Evolutionary conservation across 2,888 invertebrate genomes (phyloP).

Genomic region (Amphipoea lucens): DNA sequence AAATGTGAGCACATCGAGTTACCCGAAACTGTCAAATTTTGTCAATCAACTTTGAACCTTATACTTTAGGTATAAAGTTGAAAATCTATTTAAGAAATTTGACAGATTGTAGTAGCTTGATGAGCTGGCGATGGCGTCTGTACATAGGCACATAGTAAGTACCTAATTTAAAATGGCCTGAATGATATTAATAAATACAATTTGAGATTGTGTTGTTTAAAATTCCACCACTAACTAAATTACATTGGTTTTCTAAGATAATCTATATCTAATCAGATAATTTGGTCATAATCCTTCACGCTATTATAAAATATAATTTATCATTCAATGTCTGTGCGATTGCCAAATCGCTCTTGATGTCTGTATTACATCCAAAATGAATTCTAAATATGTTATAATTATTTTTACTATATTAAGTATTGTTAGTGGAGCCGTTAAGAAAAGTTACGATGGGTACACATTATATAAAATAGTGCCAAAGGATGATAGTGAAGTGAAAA

Average conservation of each 20-base stretch:
- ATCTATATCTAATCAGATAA: constrained; percentile 48
- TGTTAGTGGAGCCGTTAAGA: constrained; percentile 62
- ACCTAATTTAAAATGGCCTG: not conserved
- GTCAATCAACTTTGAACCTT: no score
- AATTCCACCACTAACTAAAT: not conserved
- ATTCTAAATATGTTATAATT: constrained; percentile 62
- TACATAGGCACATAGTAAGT: not conserved
- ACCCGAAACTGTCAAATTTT: no score
- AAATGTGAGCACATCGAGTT: no score
- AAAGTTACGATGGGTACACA: constrained; percentile 90
- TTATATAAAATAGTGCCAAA: constrained; percentile 90
- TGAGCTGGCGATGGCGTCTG: no score
- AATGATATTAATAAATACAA: not conserved
- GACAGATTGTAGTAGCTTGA: no score
- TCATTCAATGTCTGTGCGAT: constrained; percentile 13
- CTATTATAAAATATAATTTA: constrained; percentile 7
- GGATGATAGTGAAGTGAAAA: constrained; percentile 84
- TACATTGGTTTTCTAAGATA: constrained; percentile 9
- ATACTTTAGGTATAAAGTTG: no score
- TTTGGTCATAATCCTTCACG: constrained; percentile 7
- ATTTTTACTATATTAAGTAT: constrained; percentile 57
- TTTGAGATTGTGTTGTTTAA: not conserved
- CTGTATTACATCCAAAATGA: constrained; percentile 68
- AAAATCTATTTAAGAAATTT: no score
- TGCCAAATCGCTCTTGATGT: constrained; percentile 17